Percentiles rank a stretch among this genome's conserved stretches.
Evolutionary conservation across 2,888 invertebrate species (phyloP).

Genomic region (Suillia variegata): DNA sequence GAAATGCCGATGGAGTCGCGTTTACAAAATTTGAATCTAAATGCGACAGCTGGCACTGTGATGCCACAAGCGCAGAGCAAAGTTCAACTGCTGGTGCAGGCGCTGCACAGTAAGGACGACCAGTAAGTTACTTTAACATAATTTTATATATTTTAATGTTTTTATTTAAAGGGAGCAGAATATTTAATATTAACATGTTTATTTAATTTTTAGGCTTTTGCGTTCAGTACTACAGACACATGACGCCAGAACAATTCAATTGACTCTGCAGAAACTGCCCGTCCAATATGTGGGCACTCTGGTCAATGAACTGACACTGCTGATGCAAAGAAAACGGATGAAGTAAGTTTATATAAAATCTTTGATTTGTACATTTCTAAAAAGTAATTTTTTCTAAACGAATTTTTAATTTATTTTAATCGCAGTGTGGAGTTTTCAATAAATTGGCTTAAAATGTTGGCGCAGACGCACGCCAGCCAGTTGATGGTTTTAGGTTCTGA

Average conservation of each 20-base stretch:
- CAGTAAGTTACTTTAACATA: constrained; percentile 56
- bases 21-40: constrained; percentile 77
- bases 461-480: constrained; percentile 57
- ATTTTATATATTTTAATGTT: no score
- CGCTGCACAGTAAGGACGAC: constrained; percentile 83
- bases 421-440: constrained; percentile 53
- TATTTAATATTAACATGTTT: no score
- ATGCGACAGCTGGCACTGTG: constrained; percentile 57
- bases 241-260: constrained; percentile 71
- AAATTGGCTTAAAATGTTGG: constrained; percentile 52
- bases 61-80: constrained; percentile 72
- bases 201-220: constrained; percentile 69
- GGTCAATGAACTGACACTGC: constrained; percentile 72
- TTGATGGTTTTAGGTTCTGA: constrained; percentile 57
- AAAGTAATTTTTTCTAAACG: neutral
- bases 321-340: constrained; percentile 70
- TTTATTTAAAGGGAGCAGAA: no score
- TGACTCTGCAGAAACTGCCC: constrained; percentile 78
- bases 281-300: constrained; percentile 75
- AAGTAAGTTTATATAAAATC: constrained; percentile 65
- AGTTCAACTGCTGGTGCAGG: constrained; percentile 81
- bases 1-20: constrained; percentile 78
- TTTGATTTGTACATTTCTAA: neutral
- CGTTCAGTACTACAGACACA: constrained; percentile 72
- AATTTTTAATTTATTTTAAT: constrained; percentile 13